These are phyloP conservation scores for Drosophila kokeensis DNA, from an alignment of 2,888 invertebrate species.

Conservation along the genomic window DNA sequence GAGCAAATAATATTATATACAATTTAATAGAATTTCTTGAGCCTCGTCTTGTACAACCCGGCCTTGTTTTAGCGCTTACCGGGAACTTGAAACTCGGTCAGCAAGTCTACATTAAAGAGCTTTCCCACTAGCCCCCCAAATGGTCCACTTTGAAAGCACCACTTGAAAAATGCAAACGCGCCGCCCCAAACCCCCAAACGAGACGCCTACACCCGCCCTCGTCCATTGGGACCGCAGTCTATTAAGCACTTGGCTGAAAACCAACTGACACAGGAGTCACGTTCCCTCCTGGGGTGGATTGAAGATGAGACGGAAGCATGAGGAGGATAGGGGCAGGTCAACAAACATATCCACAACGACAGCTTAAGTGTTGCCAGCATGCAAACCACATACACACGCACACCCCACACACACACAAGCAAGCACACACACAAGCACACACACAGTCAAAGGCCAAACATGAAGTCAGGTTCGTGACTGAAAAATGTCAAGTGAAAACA, in stretches of 20 bases:
- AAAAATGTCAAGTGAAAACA: slow-evolving; percentile 46
- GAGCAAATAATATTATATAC: slow-evolving; percentile 29
- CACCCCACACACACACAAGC: slow-evolving; percentile 3
- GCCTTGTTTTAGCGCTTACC: slow-evolving; percentile 51
- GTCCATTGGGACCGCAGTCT: background rate
- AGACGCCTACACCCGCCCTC: background rate
- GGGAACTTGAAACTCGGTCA: slow-evolving; percentile 22
- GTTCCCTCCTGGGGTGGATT: slow-evolving; percentile 35
- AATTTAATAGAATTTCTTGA: slow-evolving; percentile 55
- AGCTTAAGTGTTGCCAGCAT: slow-evolving; percentile 72
- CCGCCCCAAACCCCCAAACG: background rate
- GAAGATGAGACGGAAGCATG: background rate
- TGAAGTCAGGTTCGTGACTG: slow-evolving; percentile 57
- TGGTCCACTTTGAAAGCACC: slow-evolving; percentile 29
- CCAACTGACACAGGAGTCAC: slow-evolving; percentile 53
- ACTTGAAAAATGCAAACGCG: slow-evolving; percentile 52
- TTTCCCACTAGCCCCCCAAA: background rate
- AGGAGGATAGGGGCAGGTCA: slow-evolving; percentile 15
- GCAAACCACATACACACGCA: slow-evolving; percentile 53
- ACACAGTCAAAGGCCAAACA: slow-evolving; percentile 32
- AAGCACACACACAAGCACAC: slow-evolving; percentile 28
- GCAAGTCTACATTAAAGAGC: slow-evolving; percentile 35
- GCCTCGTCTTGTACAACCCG: slow-evolving; percentile 29
- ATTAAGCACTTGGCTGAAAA: slow-evolving; percentile 30
- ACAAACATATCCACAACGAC: slow-evolving; percentile 54